Evolutionary conservation across 2,797 vertebrate genomes (phyloP), one percentile per base, ranked within the genome.

Genomic region (Pseudochirops cupreus): DNA sequence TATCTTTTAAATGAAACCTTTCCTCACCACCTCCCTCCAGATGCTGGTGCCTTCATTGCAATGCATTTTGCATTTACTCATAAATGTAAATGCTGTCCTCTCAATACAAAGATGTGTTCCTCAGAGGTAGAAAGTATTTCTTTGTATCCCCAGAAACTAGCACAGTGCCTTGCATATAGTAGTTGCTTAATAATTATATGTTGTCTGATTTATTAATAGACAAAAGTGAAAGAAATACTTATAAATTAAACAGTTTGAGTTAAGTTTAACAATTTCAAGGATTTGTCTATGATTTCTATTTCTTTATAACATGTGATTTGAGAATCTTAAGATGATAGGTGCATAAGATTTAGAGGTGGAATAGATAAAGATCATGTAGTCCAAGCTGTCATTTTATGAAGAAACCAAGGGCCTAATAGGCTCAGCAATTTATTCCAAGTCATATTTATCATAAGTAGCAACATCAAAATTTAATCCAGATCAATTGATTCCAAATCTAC

Each of bases 201-300:
- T 46, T 50, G 39, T 1, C 9, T 87, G 39, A 87, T 46, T 21
- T 7, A 82, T 26, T 87, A 87, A 26, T 50, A 50, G 31, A 87
- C 39, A 87, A 87, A 87, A 11, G 9, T 87, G 39, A 87, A 21
- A 87, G 39, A 50, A 87, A 82, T 46, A 82, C 9, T 46, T 87
- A 46, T 46, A 26, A 50, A 24, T 74, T 21, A 39, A 46, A 11
- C 3, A 74, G n/a, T 50, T 82, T 87, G 74, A 87, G 39, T 50
- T 50, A 13, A 74, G 18, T 39, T 74, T 21, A 74, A 87, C 0
- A 26, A 87, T 50, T 50, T 46, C 24, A 87, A 87, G 21, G 24
- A 87, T 50, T 50, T 9, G 14, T 46, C 21, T 82, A 33, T 3
- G 9, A 59, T 95, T 95, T 29, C 93, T 94, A 54, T 93, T 95